A percentile compares a stretch with the other conserved stretches of the same genome.
Conservation (phyloP, 2,888 invertebrate species). For the Cosmia pyralina region DNA sequence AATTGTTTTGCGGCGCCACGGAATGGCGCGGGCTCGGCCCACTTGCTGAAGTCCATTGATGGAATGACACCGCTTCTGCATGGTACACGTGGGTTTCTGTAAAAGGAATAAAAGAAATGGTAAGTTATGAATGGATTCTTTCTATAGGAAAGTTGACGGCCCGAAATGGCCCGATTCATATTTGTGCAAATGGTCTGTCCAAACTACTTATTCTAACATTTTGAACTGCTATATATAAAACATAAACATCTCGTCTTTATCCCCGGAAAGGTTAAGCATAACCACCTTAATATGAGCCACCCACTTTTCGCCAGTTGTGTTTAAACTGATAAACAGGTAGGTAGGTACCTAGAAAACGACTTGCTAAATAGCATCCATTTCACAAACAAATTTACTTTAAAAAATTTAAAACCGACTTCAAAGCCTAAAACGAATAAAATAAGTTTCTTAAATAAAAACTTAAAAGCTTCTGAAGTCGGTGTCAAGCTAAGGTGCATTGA, state of each 20-base stretch:
- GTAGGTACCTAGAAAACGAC: neutral
- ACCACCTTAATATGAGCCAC: too few species aligned
- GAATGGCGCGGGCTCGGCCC: slow-evolving; percentile 93
- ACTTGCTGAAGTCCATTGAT: slow-evolving; percentile 96
- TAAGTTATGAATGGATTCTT: neutral
- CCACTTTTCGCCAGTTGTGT: too few species aligned
- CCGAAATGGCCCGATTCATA: neutral
- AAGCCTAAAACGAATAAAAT: too few species aligned
- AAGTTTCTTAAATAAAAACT: too few species aligned
- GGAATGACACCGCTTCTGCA: slow-evolving; percentile 97
- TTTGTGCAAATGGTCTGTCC: neutral
- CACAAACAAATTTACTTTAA: too few species aligned
- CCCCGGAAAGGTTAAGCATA: too few species aligned
- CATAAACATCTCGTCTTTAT: too few species aligned
- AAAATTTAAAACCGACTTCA: too few species aligned
- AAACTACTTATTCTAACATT: neutral
- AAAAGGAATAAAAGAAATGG: slow-evolving; percentile 60
- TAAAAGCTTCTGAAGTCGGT: too few species aligned
- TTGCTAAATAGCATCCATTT: neutral
- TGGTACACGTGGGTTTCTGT: slow-evolving; percentile 97
- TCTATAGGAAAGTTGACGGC: neutral
- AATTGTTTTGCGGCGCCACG: slow-evolving; percentile 89
- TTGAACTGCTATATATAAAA: neutral
- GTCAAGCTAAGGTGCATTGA: too few species aligned
- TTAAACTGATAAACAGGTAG: neutral